phyloP scores from a whole-genome alignment of 2,113 vertebrate species.

The Lophius piscatorius region DNA sequence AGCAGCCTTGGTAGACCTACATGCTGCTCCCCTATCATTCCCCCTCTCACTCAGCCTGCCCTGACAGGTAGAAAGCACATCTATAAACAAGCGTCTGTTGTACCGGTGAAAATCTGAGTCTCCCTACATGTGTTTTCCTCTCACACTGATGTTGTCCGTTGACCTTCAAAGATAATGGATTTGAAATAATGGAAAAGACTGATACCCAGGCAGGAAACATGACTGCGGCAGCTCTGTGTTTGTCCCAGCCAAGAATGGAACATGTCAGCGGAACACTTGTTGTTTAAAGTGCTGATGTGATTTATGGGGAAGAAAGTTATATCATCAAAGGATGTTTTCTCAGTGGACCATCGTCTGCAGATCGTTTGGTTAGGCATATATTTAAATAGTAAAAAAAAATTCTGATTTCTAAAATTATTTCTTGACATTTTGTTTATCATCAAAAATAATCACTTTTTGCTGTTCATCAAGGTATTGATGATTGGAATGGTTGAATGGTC shows the following conservation, averaged over 20 bases:
- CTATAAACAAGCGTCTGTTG: constrained; percentile 34
- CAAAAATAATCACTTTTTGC: too few species aligned
- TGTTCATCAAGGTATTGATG: too few species aligned
- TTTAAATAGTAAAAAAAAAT: too few species aligned
- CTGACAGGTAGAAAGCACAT: constrained; percentile 45
- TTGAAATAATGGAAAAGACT: constrained; percentile 63
- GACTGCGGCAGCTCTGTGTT: constrained; percentile 22
- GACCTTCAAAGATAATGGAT: constrained; percentile 70
- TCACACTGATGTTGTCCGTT: constrained; percentile 55
- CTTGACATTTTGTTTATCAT: too few species aligned
- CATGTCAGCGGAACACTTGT: background rate
- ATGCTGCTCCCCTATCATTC: constrained; percentile 59
- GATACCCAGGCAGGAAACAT: constrained; percentile 43
- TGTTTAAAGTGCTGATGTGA: constrained; percentile 21
- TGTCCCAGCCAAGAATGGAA: constrained; percentile 17
- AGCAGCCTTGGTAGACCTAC: constrained; percentile 59
- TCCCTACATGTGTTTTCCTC: constrained; percentile 52
- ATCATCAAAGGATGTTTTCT: constrained; percentile 14
- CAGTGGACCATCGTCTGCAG: background rate
- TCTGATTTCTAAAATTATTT: too few species aligned
- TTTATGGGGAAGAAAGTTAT: constrained; percentile 5
- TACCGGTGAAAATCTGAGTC: constrained; percentile 52
- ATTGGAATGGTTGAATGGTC: too few species aligned
- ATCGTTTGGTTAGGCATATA: too few species aligned
- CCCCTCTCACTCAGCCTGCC: constrained; percentile 48